Evolutionary conservation across 2,797 vertebrate species (phyloP), one percentile per base, ranked within the genome.

Genomic region (Syncerus caffer): DNA sequence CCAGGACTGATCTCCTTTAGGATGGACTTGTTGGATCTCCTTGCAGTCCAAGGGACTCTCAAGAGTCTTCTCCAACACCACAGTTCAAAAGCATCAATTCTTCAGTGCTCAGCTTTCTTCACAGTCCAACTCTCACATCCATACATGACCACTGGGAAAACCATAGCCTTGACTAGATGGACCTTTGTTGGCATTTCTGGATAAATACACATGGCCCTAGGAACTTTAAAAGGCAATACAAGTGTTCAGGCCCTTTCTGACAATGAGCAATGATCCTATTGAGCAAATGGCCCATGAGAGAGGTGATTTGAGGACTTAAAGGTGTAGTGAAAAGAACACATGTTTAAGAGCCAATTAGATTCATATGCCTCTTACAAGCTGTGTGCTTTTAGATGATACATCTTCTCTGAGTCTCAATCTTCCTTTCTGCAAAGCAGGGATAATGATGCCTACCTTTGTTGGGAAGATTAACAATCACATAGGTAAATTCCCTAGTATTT

Each of bases 381-480:
- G 7, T 89, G 34, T 93, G 51, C 6, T 83, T 84, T 96, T 95
- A 86, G 76, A 79, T 89, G 23, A 87, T 58, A 80, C 47, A 53
- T 38, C 47, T 47, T 87, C 34, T 76, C 31, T 51, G 62, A 90
- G 12, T 91, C 58, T 85, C 64, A 76, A 2, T 47, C 80, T 97
- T 90, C 29, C 80, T 85, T 93, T 79, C 80, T 96, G 53, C 34
- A 86, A 86, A 64, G 25, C 7, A 17, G 34, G 55, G 16, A 82
- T 86, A 92, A 82, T 74, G 51, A 82, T 95, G 42, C 25, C 55
- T 91, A 78, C 78, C 60, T 92, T 86, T 82, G 50, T 90, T 96
- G 78, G 58, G 64, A 93, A 67, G 19, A 25, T 55, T 96, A 62
- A 29, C 14, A 34, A 89, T 64, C 76, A 86, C 19, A 51, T 60